A percentile compares a stretch with the other conserved stretches of the same genome.
phyloP scores from a whole-genome alignment of 2,113 vertebrate genomes.

The Antechinus stuartii region DNA sequence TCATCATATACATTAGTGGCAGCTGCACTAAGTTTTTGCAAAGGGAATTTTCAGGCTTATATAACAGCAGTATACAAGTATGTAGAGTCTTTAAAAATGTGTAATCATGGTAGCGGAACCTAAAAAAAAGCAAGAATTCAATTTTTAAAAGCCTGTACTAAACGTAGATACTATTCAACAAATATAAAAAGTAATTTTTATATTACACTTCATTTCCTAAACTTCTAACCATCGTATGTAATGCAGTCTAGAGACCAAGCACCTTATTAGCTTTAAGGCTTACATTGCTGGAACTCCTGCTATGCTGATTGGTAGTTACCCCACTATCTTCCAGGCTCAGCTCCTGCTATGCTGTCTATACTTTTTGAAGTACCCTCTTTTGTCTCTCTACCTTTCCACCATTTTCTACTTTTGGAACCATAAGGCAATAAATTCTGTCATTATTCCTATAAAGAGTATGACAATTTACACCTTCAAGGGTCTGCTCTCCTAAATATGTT shows the following conservation, averaged over 20 bases:
- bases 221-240: background rate
- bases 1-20: slow-evolving; percentile 91
- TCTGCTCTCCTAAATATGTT: background rate
- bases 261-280: background rate
- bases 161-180: background rate
- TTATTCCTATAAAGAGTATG: background rate
- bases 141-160: background rate
- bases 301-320: background rate
- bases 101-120: slow-evolving; percentile 90
- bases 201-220: background rate
- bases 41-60: slow-evolving; percentile 73
- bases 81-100: slow-evolving; percentile 86
- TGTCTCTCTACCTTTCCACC: background rate
- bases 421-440: background rate
- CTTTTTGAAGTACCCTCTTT: background rate
- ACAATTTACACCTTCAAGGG: background rate
- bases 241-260: background rate
- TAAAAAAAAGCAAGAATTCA: slow-evolving; percentile 66
- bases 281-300: background rate
- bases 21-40: slow-evolving; percentile 83
- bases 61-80: slow-evolving; percentile 83
- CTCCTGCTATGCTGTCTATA: background rate
- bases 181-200: background rate
- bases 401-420: background rate
- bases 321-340: background rate